Conservation (phyloP, 2,797 vertebrate species). For the Melanotaenia boesemani region DNA sequence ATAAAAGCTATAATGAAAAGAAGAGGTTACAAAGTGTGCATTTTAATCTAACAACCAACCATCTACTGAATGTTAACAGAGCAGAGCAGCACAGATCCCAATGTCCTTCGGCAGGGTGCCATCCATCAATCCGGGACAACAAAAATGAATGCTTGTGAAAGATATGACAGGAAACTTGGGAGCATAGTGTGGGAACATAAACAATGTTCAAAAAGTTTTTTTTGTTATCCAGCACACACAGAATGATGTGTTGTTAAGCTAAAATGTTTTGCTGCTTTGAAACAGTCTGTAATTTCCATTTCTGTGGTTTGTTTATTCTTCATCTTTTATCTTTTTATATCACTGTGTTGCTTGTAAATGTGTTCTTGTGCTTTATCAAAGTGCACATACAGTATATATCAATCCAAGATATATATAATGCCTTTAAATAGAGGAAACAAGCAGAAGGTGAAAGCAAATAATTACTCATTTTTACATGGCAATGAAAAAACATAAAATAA, state of each 20-base stretch:
- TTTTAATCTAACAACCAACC: neutral
- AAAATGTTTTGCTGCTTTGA: constrained; percentile 11
- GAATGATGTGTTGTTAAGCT: neutral
- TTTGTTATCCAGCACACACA: neutral
- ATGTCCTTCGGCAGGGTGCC: neutral
- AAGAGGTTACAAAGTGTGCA: neutral
- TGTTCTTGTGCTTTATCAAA: neutral
- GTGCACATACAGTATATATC: neutral
- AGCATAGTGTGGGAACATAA: neutral
- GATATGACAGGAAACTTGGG: neutral
- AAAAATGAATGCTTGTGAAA: constrained; percentile 23
- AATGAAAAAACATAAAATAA: neutral
- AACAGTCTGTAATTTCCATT: constrained; percentile 10
- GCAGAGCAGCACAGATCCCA: neutral
- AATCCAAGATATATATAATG: neutral
- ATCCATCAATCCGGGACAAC: neutral
- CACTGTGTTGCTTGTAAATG: neutral
- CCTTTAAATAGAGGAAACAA: neutral
- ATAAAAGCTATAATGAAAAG: neutral
- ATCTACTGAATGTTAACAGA: neutral
- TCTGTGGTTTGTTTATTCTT: neutral
- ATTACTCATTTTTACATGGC: neutral
- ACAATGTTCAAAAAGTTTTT: neutral
- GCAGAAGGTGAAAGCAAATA: constrained; percentile 1
- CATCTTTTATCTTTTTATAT: neutral